Evolutionary conservation across 2,113 vertebrate genomes (phyloP), one percentile per base, ranked within the genome.

Genomic region (Herpailurus yagouaroundi): DNA sequence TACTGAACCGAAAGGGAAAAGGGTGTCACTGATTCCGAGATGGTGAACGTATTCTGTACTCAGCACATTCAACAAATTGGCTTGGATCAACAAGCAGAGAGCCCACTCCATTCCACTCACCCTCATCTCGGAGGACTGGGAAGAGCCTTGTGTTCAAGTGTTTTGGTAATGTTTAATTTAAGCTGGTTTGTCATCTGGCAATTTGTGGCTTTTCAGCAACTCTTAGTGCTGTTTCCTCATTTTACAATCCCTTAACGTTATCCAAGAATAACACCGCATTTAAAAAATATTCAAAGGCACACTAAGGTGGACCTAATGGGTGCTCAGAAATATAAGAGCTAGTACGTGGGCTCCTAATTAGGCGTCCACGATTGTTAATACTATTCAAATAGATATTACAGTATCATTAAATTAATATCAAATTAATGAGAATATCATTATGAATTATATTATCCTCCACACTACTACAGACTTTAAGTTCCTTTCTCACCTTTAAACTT

Each of bases 101-200:
- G n/a, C 10, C 63, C 55, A 31, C 1, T 55, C 18, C 57, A 7
- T 55, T 27, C 14, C 7, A 27, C 48, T 90, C 29, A 38, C 4
- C 5, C 1, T 0, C 33, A 60, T 57, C 25, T 74, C 5, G 8
- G 7, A 36, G 29, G 14, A 21, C 1, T n/a, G 11, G 1, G 15
- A 41, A 76, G 11, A 89, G 36, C 29, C 36, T 52, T 10, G 31
- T 21, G 93, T 57, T 88, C 0, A 81, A 79, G 29, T 66, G 57
- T 87, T 87, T 96, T 73, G 57, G n/a, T 52, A 29, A 92, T 57
- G 60, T 79, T 94, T 86, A 69, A 45, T 52, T 76, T 45, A 9
- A 45, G 10, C 12, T 87, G n/a, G 0, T 38, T 68, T 92, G 18
- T 16, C 29, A 57, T 52, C 41, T 96, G 55, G 29, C 60, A 81